These are phyloP conservation scores for Microtus ochrogaster DNA, from an alignment of 2,113 vertebrate genomes.

Conservation along the genomic window DNA sequence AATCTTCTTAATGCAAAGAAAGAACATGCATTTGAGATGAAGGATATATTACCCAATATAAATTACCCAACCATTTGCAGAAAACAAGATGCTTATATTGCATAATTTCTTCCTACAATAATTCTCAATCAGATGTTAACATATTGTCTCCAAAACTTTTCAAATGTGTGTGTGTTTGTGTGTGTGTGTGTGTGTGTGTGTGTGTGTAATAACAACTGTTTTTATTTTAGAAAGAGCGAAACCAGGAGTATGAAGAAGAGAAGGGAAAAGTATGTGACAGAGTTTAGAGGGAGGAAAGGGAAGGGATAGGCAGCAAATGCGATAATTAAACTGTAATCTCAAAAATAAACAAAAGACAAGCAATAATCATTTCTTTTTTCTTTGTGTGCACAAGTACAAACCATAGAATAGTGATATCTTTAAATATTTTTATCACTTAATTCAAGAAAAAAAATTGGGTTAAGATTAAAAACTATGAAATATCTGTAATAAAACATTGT, in stretches of 20 bases:
- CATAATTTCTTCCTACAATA: neutral
- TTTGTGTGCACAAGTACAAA: neutral
- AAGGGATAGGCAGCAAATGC: neutral
- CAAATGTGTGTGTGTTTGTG: too few relatives aligned
- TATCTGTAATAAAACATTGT: neutral
- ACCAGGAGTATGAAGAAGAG: fast-evolving
- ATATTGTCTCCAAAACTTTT: neutral
- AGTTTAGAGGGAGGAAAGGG: neutral
- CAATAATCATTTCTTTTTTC: too few relatives aligned
- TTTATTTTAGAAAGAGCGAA: too few relatives aligned
- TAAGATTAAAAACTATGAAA: neutral
- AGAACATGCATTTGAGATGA: neutral
- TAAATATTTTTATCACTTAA: neutral
- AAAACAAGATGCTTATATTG: neutral
- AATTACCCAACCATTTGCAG: neutral
- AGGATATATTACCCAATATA: neutral
- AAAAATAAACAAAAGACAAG: neutral
- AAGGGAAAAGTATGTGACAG: neutral
- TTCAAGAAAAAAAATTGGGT: neutral
- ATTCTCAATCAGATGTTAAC: neutral
- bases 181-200: neutral
- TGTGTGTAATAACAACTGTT: neutral
- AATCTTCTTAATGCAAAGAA: neutral
- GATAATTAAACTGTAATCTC: neutral
- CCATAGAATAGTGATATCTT: neutral